A percentile compares a stretch with the other conserved stretches of the same genome.
These are phyloP conservation scores for Clarias fuscus DNA, from an alignment of 2,797 vertebrate species.

Conservation along the genomic window DNA sequence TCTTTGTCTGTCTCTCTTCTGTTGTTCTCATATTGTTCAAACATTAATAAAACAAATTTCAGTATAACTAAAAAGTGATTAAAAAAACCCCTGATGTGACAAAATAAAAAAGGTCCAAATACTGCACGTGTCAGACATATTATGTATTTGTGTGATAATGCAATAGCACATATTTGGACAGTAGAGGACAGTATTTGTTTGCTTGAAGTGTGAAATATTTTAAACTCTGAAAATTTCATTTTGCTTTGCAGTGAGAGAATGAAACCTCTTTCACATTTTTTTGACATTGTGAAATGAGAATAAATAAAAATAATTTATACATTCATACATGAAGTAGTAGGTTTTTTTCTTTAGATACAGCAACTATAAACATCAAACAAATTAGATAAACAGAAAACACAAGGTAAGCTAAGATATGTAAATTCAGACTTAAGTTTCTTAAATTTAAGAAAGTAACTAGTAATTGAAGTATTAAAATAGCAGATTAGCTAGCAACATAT, in stretches of 20 bases:
- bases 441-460: background rate
- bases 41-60: background rate
- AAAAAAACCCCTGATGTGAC: background rate
- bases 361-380: background rate
- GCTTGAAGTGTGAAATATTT: background rate
- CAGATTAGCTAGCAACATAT: background rate
- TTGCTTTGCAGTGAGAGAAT: background rate
- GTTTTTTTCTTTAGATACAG: background rate
- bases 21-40: conserved; percentile 14
- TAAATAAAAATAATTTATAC: background rate
- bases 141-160: background rate
- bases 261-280: background rate
- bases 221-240: background rate
- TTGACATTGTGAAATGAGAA: background rate
- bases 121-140: background rate
- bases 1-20: background rate
- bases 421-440: background rate
- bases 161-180: conserved; percentile 3
- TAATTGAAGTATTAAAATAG: background rate
- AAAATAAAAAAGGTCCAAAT: background rate
- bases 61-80: background rate
- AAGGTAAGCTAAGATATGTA: background rate
- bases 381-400: background rate
- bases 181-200: conserved; percentile 42
- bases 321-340: background rate